Base-by-base conservation (phyloP, 2,797 vertebrate genomes). In the Simalia tracyae region DNA sequence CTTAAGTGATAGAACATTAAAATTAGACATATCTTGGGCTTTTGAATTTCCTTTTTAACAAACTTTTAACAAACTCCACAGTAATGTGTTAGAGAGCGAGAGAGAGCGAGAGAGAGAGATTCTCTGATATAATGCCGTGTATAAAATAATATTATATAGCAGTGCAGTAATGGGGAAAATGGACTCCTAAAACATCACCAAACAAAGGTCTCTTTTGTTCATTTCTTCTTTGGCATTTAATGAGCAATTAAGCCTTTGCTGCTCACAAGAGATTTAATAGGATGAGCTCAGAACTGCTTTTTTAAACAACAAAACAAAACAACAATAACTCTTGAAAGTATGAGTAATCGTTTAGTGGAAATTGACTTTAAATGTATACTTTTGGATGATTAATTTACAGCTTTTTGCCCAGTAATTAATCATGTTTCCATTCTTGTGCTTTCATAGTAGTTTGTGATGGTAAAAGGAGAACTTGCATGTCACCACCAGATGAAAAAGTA, bases 141-240 rank as follows among this genome's bases (percentile, higher is more conserved):
- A 89, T 46, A 91, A 64, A 84, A 1, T 63, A 81, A 15, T 0
- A 0, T 7, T 86, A n/a, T 81, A 8, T 11, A 91, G 31, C n/a
- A 89, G 9, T 4, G 24, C 15, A 2, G 64, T 87, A 94, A 90
- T 76, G 92, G 17, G 63, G 28, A 94, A 95, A 36, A 68, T 46
- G 0, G 24, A 1, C 87, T 90, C 14, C 87, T 92, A 5, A 92
- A 91, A 64, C 86, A 54, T 89, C 22, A 92, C 24, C 5, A 93
- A 94, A 68, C 2, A 90, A 15, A 50, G 87, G 89, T 94, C 91
- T n/a, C 91, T 94, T 85, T 91, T 91, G 3, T 54, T 90, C 1
- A 36, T 88, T 94, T 93, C 89, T 8, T n/a, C 46, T 91, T 89
- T 90, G 1, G 26, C 64, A 87, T 91, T 93, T 91, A 91, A 68